These are phyloP conservation scores for Macquaria australasica DNA, from an alignment of 2,113 vertebrate species.

Conservation along the genomic window DNA sequence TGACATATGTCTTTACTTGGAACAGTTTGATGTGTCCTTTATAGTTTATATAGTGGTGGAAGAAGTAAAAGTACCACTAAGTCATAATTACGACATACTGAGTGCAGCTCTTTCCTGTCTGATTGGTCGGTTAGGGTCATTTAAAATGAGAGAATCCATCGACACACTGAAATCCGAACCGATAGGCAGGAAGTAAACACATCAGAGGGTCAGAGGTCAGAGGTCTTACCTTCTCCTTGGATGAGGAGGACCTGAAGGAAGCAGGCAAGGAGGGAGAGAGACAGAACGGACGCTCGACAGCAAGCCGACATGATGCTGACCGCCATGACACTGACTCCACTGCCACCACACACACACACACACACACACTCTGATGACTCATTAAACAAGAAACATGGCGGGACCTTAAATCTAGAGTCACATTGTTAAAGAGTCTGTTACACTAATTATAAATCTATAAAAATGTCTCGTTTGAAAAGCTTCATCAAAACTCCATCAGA, in stretches of 20 bases:
- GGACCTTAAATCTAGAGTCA: not conserved
- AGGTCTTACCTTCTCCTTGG: constrained; percentile 68
- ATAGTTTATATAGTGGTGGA: too few relatives aligned
- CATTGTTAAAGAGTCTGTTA: not conserved
- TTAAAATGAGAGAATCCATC: not conserved
- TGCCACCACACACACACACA: not conserved
- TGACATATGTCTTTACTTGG: not conserved
- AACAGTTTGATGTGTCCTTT: too few relatives aligned
- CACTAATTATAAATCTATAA: not conserved
- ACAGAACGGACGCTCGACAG: constrained; percentile 41
- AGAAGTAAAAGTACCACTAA: not conserved
- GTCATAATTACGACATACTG: not conserved
- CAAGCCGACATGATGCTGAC: constrained; percentile 62
- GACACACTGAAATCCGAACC: too few relatives aligned
- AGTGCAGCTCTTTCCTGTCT: not conserved
- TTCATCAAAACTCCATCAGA: not conserved
- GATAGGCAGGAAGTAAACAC: not conserved
- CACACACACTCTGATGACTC: not conserved
- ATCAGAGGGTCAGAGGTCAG: not conserved
- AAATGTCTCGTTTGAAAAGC: not conserved
- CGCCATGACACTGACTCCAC: constrained; percentile 42
- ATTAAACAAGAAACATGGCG: not conserved
- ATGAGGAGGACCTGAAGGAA: constrained; percentile 57
- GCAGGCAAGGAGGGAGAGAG: constrained; percentile 54
- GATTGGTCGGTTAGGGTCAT: not conserved